Evolutionary conservation across 2,888 invertebrate genomes (phyloP), one percentile per base, ranked within the genome.

Genomic region (Dinocampus coccinellae): DNA sequence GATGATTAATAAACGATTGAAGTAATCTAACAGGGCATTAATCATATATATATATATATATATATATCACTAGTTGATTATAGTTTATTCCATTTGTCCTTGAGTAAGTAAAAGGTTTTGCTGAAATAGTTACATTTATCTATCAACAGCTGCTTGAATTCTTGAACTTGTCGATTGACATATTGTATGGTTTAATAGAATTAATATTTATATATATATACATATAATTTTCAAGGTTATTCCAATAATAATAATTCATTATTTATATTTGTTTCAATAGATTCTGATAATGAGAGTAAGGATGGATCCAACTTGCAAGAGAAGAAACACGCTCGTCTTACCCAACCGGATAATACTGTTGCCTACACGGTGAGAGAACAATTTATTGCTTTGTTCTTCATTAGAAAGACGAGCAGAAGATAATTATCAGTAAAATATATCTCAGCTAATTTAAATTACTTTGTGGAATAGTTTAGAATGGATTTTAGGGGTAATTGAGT

Each of bases 291-390:
- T 74, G 91, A 90, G 77, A 92, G 87, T 82, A 88, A 88, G 76
- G 88, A 88, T 84, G 87, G 87, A 69, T 84, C 87, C 61, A 78
- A 83, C 55, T 71, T 83, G 34, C 87, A 88, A 74, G 87, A 92
- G 86, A 91, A 92, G 84, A 89, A 91, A 84, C 90, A 91, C 74
- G 90, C 90, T 73, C 87, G 87, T 68, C 79, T 84, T 57, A 85
- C 91, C 73, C 92, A 92, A 70, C 93, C 93, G 52, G 91, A 93
- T 82, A 93, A 93, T 89, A 95, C 95, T 81, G 92, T 92, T 89
- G 91, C 92, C 79, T 94, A 95, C 84, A 92, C 92, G 89, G 95
- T 93, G 87, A 90, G 91, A 58, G 33, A 33, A 26, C n/a, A 55
- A 22, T 55, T 26, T 55, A 24, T 58, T 29, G 34, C 2, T 33